phyloP scores from a whole-genome alignment of 1,140 invertebrate genomes.

The Artemia franciscana region DNA sequence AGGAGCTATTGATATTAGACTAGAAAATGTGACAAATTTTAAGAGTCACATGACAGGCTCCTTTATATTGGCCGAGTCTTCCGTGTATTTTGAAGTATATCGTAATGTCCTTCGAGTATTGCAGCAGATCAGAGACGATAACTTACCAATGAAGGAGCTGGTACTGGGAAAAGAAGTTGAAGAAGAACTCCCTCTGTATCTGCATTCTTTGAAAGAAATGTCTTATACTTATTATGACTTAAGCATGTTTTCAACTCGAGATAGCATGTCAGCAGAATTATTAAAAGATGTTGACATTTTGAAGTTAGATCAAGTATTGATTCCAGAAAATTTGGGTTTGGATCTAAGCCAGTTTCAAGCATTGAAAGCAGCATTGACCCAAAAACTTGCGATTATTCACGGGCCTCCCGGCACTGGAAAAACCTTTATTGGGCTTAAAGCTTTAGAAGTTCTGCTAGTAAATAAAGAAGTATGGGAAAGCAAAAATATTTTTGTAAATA shows the following conservation, averaged over 20 bases:
- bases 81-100: not conserved
- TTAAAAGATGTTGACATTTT: not conserved
- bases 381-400: not conserved
- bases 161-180: not conserved
- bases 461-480: not conserved
- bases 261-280: not conserved
- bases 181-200: not conserved
- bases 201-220: not conserved
- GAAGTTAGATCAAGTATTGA: not conserved
- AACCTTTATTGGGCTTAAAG: conserved; percentile 41
- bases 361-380: not conserved
- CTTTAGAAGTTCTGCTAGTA: conserved; percentile 29
- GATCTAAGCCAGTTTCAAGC: not conserved
- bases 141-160: not conserved
- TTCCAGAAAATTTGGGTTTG: conserved; percentile 12
- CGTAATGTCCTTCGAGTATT: not conserved
- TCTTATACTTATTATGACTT: not conserved
- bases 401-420: conserved; percentile 57
- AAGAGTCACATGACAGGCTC: not conserved
- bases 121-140: not conserved
- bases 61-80: not conserved
- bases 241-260: not conserved
- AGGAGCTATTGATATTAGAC: not conserved
- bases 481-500: conserved; percentile 6
- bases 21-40: not conserved